Conservation (phyloP, 2,797 vertebrate species). For the Spea hammondii region DNA sequence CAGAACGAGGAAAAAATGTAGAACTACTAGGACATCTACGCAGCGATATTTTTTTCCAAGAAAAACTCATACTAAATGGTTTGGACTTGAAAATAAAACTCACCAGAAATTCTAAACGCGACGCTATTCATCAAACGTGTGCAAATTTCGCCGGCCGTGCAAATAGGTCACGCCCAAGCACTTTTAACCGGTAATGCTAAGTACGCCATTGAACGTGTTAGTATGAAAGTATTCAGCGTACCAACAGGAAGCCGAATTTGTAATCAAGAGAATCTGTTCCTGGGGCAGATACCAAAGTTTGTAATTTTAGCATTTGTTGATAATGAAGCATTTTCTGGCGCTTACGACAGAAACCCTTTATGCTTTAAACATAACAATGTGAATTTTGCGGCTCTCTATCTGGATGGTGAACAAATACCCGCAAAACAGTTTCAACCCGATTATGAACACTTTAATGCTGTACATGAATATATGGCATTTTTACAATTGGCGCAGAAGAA, state of each 20-base stretch:
- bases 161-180: background rate
- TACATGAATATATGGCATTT: background rate
- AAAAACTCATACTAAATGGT: conserved; percentile 5
- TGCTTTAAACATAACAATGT: background rate
- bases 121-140: conserved; percentile 20
- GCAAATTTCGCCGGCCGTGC: background rate
- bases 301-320: background rate
- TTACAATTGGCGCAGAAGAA: background rate
- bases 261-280: conserved; percentile 12
- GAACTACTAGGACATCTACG: background rate
- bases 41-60: background rate
- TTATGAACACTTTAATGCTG: background rate
- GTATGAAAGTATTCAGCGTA: background rate
- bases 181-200: background rate
- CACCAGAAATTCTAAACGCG: conserved; percentile 1
- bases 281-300: conserved; percentile 1
- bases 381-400: background rate
- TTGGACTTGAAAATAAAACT: conserved; percentile 11
- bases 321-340: background rate
- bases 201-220: background rate
- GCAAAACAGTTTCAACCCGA: background rate
- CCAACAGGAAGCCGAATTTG: background rate
- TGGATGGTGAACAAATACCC: background rate
- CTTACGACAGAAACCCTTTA: background rate
- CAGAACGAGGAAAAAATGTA: background rate